Conservation (phyloP, 2,113 vertebrate genomes). For the Rhinichthys klamathensis region DNA sequence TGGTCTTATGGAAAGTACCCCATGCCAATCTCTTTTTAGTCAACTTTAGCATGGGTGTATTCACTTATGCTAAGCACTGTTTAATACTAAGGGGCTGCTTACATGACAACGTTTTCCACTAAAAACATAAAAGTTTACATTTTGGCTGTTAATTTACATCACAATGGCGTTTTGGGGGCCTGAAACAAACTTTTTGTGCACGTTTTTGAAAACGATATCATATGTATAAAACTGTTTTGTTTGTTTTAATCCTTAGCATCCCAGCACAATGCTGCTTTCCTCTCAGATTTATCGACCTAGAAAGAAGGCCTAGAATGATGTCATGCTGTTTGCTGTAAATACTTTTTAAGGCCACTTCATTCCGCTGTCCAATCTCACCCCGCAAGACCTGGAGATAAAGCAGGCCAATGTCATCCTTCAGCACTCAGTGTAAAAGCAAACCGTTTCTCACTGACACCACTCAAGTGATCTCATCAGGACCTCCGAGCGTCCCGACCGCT, state of each 20-base stretch:
- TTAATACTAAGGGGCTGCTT: too few species aligned
- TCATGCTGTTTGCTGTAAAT: constrained; percentile 49
- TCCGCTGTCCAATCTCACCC: constrained; percentile 61
- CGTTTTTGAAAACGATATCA: too few species aligned
- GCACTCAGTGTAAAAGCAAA: constrained; percentile 62
- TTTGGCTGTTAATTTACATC: too few species aligned
- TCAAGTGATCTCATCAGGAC: constrained; percentile 35
- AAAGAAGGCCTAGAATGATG: constrained; percentile 23
- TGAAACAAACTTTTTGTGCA: too few species aligned
- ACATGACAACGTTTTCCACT: too few species aligned
- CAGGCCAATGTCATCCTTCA: constrained; percentile 65
- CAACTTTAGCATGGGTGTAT: too few species aligned
- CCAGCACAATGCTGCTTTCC: background rate
- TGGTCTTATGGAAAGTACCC: too few species aligned
- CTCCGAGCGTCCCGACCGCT: background rate
- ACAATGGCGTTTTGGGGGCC: too few species aligned
- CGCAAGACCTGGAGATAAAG: constrained; percentile 62
- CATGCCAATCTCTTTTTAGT: too few species aligned
- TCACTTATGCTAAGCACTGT: too few species aligned
- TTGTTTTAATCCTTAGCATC: background rate
- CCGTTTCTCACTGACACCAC: constrained; percentile 53
- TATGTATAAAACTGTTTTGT: background rate
- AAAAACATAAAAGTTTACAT: too few species aligned
- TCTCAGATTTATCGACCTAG: constrained; percentile 19
- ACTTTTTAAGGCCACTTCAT: constrained; percentile 60